Conservation (phyloP, 2,888 invertebrate genomes). For the Endotricha flammealis region DNA sequence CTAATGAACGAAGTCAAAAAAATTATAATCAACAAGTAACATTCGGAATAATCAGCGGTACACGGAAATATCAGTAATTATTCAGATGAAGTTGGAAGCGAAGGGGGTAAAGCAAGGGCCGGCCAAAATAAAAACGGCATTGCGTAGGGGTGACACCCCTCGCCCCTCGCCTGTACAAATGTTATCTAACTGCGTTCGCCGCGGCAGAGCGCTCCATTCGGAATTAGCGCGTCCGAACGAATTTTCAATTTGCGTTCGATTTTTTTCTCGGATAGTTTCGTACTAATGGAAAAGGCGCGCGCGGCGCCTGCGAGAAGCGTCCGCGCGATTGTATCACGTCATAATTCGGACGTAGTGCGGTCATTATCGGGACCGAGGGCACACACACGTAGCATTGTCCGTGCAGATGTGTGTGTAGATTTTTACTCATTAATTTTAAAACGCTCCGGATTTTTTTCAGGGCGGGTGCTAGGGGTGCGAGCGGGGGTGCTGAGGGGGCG, state of each 20-base stretch:
- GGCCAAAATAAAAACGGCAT: constrained; percentile 77
- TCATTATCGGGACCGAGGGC: constrained; percentile 63
- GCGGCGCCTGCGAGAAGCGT: constrained; percentile 37
- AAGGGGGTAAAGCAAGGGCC: constrained; percentile 74
- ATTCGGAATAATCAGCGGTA: constrained; percentile 78
- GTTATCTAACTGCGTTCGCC: constrained; percentile 77
- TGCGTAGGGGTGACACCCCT: constrained; percentile 76
- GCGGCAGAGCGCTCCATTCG: constrained; percentile 59
- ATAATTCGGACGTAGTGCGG: constrained; percentile 51
- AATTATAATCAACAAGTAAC: constrained; percentile 77
- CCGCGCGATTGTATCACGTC: constrained; percentile 31
- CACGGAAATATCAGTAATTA: constrained; percentile 79
- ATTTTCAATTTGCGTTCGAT: constrained; percentile 72
- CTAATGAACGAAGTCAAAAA: constrained; percentile 69
- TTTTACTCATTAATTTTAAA: constrained; percentile 80
- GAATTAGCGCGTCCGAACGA: constrained; percentile 68
- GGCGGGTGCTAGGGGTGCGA: constrained; percentile 70
- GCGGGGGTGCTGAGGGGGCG: constrained; percentile 52
- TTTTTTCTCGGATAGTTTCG: constrained; percentile 67
- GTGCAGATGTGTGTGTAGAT: constrained; percentile 73
- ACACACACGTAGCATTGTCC: constrained; percentile 61
- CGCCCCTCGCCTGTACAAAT: constrained; percentile 67
- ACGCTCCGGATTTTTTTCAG: constrained; percentile 79
- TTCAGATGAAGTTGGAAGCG: constrained; percentile 78
- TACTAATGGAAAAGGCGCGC: constrained; percentile 57